Evolutionary conservation across 2,113 vertebrate species (phyloP).

Genomic region (Panurus biarmicus): DNA sequence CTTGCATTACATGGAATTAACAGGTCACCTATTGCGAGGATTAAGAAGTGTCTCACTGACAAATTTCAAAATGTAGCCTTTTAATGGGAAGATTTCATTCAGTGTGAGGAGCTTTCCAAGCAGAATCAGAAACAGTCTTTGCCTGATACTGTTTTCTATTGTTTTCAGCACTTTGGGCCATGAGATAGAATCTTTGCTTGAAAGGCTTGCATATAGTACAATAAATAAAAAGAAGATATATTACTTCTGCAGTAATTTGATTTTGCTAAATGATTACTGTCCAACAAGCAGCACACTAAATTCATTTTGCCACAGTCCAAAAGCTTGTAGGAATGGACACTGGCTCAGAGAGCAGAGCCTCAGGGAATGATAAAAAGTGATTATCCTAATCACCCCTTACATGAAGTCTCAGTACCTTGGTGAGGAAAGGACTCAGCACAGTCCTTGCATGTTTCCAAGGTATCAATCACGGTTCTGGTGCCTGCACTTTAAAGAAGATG

Average conservation of each 20-base stretch:
- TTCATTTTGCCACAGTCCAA: neutral
- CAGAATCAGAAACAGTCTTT: neutral
- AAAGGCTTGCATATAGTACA: neutral
- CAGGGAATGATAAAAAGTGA: neutral
- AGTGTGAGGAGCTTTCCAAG: neutral
- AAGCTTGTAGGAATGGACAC: neutral
- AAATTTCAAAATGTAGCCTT: neutral
- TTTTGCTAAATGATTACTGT: conserved; percentile 19
- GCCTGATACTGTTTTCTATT: neutral
- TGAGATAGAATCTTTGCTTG: neutral
- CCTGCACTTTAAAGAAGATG: neutral
- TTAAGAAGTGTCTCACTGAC: neutral
- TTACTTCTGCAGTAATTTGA: conserved; percentile 8
- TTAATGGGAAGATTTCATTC: neutral
- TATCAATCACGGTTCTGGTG: neutral
- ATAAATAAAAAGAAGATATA: conserved; percentile 7
- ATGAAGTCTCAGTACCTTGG: neutral
- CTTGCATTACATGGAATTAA: neutral
- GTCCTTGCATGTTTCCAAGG: neutral
- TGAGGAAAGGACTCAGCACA: neutral
- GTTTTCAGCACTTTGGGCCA: neutral
- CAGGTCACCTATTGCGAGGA: neutral
- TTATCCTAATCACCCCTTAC: neutral
- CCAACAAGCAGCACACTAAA: neutral
- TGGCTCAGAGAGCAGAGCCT: neutral